These are phyloP conservation scores for Phengaris alcon DNA, from an alignment of 2,888 invertebrate genomes.

Conservation along the genomic window DNA sequence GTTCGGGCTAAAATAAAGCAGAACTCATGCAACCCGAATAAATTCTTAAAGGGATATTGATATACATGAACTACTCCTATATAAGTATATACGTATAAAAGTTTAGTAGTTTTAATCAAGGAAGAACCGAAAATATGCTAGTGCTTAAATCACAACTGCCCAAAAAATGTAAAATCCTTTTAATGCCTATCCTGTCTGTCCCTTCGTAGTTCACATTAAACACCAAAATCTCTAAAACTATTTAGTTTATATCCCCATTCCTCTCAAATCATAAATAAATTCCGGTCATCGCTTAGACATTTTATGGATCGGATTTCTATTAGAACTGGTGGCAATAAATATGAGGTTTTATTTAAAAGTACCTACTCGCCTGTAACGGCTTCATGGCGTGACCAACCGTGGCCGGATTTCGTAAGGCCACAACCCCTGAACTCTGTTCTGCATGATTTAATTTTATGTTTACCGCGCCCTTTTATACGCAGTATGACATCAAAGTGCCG, in stretches of 20 bases:
- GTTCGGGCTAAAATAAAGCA: not conserved
- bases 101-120: too few relatives aligned
- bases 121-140: not conserved
- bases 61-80: too few relatives aligned
- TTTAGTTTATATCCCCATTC: not conserved
- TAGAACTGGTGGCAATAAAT: constrained; percentile 23
- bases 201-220: not conserved
- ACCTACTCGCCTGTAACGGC: constrained; percentile 16
- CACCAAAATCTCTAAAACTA: not conserved
- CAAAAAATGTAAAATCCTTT: not conserved
- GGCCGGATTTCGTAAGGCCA: not conserved
- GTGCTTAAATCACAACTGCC: not conserved
- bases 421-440: constrained; percentile 20
- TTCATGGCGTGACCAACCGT: constrained; percentile 19
- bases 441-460: constrained; percentile 23
- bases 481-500: not conserved
- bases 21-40: not conserved
- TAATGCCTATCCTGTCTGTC: not conserved
- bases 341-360: constrained; percentile 24
- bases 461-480: not conserved
- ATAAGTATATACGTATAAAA: too few relatives aligned
- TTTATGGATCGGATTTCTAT: constrained; percentile 27
- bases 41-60: not conserved
- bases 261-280: constrained; percentile 21
- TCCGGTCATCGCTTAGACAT: constrained; percentile 22